phyloP scores from a whole-genome alignment of 1,140 invertebrate species.

The Drosophila tristis region DNA sequence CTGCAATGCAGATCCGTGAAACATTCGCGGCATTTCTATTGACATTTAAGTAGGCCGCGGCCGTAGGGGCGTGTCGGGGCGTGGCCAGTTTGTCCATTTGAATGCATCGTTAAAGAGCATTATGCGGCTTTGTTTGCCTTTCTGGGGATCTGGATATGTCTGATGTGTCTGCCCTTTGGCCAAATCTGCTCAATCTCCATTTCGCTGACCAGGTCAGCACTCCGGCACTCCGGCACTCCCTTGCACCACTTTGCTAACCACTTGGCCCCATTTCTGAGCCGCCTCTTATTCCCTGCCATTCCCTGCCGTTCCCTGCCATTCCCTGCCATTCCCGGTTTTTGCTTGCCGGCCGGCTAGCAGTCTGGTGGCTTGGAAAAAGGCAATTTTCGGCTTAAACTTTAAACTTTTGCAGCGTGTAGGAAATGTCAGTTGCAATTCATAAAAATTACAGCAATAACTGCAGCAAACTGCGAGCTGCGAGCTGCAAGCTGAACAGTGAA shows the following conservation, averaged over 20 bases:
- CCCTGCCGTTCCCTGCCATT: neutral
- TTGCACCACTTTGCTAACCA: conserved; percentile 53
- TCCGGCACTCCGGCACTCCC: conserved; percentile 58
- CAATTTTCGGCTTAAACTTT: conserved; percentile 73
- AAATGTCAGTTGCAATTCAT: conserved; percentile 81
- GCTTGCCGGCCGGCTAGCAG: conserved; percentile 55
- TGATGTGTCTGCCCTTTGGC: conserved; percentile 40
- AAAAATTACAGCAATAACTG: conserved; percentile 73
- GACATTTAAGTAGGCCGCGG: conserved; percentile 69
- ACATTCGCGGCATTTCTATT: conserved; percentile 33
- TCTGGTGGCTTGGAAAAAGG: neutral
- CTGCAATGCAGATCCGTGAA: neutral
- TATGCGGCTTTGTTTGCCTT: conserved; percentile 40
- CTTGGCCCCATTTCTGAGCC: conserved; percentile 1
- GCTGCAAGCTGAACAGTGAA: neutral
- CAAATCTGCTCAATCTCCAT: conserved; percentile 35
- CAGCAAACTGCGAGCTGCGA: conserved; percentile 10
- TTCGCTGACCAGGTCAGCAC: conserved; percentile 62
- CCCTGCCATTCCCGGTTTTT: conserved; percentile 3
- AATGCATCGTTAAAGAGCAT: conserved; percentile 50
- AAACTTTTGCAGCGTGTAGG: conserved; percentile 78
- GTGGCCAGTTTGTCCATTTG: conserved; percentile 46
- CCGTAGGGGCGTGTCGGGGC: conserved; percentile 9
- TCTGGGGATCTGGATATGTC: neutral
- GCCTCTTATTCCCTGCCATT: no score